phyloP scores from a whole-genome alignment of 2,888 invertebrate species.

The Myopa tessellatipennis region DNA sequence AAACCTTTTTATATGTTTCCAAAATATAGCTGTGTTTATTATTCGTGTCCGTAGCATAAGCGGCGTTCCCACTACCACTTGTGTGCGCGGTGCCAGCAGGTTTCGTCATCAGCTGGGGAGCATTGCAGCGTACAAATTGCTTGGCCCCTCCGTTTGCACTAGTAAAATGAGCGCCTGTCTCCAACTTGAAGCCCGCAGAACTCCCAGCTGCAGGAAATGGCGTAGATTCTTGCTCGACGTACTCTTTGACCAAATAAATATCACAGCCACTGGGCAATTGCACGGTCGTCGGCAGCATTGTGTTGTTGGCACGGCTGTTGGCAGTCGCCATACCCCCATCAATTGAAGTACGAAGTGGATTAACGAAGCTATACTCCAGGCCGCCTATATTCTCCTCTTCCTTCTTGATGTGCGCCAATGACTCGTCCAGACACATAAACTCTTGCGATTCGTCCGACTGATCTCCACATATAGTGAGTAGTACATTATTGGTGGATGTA shows the following conservation, averaged over 20 bases:
- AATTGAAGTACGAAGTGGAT: conserved; percentile 43
- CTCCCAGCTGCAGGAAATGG: not conserved
- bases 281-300: conserved; percentile 54
- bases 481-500: conserved; percentile 48
- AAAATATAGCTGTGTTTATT: conserved; percentile 53
- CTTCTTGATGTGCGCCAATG: conserved; percentile 54
- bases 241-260: conserved; percentile 61
- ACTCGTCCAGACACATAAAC: conserved; percentile 55
- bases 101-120: conserved; percentile 15
- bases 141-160: not conserved
- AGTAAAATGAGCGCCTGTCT: conserved; percentile 5
- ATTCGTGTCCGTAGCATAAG: conserved; percentile 29
- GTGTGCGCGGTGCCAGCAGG: not conserved
- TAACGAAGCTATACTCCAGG: conserved; percentile 48
- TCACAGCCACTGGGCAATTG: conserved; percentile 63
- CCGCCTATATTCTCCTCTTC: conserved; percentile 48
- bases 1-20: conserved; percentile 60
- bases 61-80: conserved; percentile 28
- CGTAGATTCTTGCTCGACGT: conserved; percentile 32
- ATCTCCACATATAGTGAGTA: conserved; percentile 58
- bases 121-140: not conserved
- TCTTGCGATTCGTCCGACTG: conserved; percentile 60
- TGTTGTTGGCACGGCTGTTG: not conserved
- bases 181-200: conserved; percentile 19
- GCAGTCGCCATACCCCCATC: conserved; percentile 1